Conservation (phyloP, 2,113 vertebrate species). For the Pholis gunnellus region DNA sequence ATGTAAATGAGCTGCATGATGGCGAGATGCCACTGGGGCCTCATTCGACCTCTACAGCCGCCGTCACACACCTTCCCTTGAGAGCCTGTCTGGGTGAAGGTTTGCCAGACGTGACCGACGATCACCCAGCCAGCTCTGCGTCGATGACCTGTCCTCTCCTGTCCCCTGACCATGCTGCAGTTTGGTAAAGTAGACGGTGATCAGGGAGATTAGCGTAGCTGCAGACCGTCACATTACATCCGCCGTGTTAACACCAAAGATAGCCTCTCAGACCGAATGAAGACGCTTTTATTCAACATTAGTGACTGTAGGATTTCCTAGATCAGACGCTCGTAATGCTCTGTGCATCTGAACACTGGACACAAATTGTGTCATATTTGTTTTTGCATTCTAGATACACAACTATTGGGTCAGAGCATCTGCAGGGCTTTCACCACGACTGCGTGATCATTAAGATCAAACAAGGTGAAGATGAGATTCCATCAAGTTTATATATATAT, state of each 20-base stretch:
- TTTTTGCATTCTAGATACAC: neutral
- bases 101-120: slow-evolving; percentile 1
- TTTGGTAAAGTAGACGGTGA: slow-evolving; percentile 77
- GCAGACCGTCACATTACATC: slow-evolving; percentile 56
- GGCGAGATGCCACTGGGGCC: too few species aligned
- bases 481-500: too few species aligned
- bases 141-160: neutral
- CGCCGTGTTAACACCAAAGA: slow-evolving; percentile 27
- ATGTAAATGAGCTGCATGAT: neutral
- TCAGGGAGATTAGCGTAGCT: slow-evolving; percentile 66
- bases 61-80: neutral
- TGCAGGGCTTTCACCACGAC: neutral
- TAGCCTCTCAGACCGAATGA: slow-evolving; percentile 37
- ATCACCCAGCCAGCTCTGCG: slow-evolving; percentile 10
- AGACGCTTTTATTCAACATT: slow-evolving; percentile 15
- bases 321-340: neutral
- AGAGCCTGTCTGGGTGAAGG: neutral
- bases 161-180: slow-evolving; percentile 55
- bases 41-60: neutral
- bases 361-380: neutral
- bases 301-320: neutral
- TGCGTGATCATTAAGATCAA: neutral
- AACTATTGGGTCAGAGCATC: neutral
- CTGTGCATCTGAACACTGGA: neutral
- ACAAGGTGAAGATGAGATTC: neutral